Evolutionary conservation across 2,797 vertebrate genomes (phyloP), one percentile per base, ranked within the genome.

Genomic region (Calcarius lapponicus): DNA sequence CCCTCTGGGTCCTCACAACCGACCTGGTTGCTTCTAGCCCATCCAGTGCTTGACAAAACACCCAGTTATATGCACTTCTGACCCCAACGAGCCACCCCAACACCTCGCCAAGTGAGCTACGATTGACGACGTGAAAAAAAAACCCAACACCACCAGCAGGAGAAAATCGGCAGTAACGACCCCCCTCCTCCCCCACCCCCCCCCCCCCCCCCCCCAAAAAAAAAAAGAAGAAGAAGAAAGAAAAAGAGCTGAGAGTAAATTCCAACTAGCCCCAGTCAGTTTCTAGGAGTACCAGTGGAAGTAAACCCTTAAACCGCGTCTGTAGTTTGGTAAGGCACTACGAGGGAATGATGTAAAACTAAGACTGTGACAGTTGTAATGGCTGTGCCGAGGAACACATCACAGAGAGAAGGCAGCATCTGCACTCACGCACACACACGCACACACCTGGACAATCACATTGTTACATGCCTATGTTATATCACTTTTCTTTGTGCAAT

Each of bases 271-370:
- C 98, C 98, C 97, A 96, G 96, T 96, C 96, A 97, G 97, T 92
- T 97, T 97, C 97, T 97, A 97, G 97, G 97, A 97, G 98, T 98
- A 98, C 98, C 98, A 98, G 98, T 97, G 98, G 98, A 97, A 98
- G 98, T 98, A 98, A 99, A 97, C 97, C 97, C 98, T 97, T 97
- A 94, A 97, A 98, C 98, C 94, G 98, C 98, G 65, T 98, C 97
- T 97, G 98, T 98, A 98, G 98, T 98, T 99, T 95, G 98, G 98
- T 99, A 99, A 99, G 99, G 99, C 99, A 99, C 99, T 99, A 99
- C 98, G 97, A 99, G 98, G 99, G 98, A 98, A 98, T 97, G 98
- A 98, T 98, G 98, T 98, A 97, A 98, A 98, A 98, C 98, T 98
- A 98, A 98, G 98, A 98, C 98, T 95, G 98, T 97, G 98, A 97